These are phyloP conservation scores for Acanthopleura granulata DNA, from an alignment of 2,888 invertebrate species.

Conservation along the genomic window DNA sequence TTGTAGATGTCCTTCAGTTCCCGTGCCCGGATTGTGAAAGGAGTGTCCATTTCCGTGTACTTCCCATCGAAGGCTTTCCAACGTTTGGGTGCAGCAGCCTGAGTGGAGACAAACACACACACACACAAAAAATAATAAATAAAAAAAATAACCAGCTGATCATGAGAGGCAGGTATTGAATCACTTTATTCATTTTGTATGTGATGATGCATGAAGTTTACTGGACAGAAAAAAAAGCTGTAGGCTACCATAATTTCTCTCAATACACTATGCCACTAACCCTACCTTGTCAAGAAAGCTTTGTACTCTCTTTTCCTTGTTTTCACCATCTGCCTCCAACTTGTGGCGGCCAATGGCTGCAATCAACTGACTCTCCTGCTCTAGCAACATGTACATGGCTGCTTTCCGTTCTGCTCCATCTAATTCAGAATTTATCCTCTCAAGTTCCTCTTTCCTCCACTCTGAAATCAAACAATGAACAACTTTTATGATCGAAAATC, in stretches of 20 bases:
- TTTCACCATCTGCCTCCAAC: constrained; percentile 61
- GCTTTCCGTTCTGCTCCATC: constrained; percentile 69
- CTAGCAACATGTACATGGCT: constrained; percentile 69
- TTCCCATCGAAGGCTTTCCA: constrained; percentile 82
- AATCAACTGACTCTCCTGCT: constrained; percentile 69
- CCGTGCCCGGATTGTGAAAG: constrained; percentile 84
- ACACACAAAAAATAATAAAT: too few relatives aligned
- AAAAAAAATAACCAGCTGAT: background rate
- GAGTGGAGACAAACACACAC: constrained; percentile 15
- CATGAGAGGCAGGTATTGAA: background rate
- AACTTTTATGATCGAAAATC: too few relatives aligned
- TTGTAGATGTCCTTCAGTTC: constrained; percentile 82
- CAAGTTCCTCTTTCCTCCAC: constrained; percentile 68
- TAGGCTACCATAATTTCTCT: too few relatives aligned
- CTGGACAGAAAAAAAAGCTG: too few relatives aligned
- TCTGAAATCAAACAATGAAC: constrained; percentile 45
- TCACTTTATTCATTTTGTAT: too few relatives aligned
- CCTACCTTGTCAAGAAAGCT: constrained; percentile 65
- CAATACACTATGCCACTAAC: too few relatives aligned
- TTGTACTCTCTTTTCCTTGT: constrained; percentile 62
- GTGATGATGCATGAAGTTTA: too few relatives aligned
- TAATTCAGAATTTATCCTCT: constrained; percentile 63
- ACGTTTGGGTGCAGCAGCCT: constrained; percentile 75
- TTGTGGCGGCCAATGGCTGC: constrained; percentile 69
- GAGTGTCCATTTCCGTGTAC: constrained; percentile 83